A percentile compares a stretch with the other conserved stretches of the same genome.
These are phyloP conservation scores for Fopius arisanus DNA, from an alignment of 1,140 invertebrate species.

Conservation along the genomic window DNA sequence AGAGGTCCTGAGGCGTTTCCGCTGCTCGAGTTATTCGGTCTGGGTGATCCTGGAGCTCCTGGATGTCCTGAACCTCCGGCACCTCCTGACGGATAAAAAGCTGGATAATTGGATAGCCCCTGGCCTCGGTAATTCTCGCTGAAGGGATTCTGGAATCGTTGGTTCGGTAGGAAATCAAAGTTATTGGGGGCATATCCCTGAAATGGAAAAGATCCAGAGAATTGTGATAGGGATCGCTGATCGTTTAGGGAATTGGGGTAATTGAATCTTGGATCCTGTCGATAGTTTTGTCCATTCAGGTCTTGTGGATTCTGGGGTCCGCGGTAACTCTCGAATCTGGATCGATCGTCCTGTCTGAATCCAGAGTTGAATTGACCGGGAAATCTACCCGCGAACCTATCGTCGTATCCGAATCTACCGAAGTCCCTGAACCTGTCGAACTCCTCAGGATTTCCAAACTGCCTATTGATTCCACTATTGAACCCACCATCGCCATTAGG, in stretches of 20 bases:
- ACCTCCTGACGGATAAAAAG: background rate
- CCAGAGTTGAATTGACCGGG: background rate
- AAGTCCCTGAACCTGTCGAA: constrained; percentile 20
- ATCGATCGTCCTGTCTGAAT: background rate
- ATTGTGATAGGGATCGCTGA: background rate
- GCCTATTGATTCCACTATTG: background rate
- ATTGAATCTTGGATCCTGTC: constrained; percentile 7
- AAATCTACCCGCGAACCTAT: background rate
- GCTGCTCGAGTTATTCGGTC: background rate
- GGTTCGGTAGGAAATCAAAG: background rate
- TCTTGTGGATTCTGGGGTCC: background rate
- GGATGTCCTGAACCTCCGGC: background rate
- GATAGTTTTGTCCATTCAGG: constrained; percentile 1
- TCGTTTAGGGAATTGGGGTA: background rate
- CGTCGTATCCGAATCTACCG: constrained; percentile 17
- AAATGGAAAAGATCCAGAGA: background rate
- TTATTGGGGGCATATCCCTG: background rate
- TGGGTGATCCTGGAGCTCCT: background rate
- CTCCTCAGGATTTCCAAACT: background rate
- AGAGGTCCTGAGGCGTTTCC: background rate
- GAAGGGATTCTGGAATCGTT: constrained; percentile 22
- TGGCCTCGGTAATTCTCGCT: constrained; percentile 7
- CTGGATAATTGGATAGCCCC: background rate
- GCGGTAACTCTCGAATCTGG: background rate
- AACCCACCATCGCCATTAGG: background rate